These are phyloP conservation scores for Chrysodeixis includens DNA, from an alignment of 2,888 invertebrate species.

Conservation along the genomic window DNA sequence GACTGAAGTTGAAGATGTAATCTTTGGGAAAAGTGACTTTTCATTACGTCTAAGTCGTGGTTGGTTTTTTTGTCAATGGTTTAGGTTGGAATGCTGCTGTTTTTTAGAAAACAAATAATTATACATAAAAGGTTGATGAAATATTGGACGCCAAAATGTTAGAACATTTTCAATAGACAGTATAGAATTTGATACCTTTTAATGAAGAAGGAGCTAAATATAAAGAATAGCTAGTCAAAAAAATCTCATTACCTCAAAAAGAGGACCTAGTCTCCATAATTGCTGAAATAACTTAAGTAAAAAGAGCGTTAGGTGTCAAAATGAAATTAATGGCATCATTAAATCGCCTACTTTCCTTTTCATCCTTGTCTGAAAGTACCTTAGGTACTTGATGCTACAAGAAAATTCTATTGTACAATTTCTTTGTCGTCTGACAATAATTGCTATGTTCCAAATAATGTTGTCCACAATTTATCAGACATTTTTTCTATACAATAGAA, in stretches of 20 bases:
- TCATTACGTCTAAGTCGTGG: not conserved
- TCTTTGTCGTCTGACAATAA: conserved; percentile 6
- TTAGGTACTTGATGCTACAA: not conserved
- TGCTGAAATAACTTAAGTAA: conserved; percentile 11
- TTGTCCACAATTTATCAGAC: not conserved
- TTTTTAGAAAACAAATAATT: too few relatives aligned
- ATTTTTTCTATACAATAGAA: not conserved
- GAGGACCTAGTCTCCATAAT: not conserved
- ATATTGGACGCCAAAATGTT: too few relatives aligned
- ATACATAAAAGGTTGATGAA: too few relatives aligned
- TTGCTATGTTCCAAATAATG: conserved; percentile 10
- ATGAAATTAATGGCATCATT: conserved; percentile 26
- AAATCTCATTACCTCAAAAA: not conserved
- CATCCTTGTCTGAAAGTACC: not conserved
- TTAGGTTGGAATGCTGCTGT: too few relatives aligned
- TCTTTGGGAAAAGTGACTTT: conserved; percentile 11
- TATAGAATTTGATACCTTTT: too few relatives aligned
- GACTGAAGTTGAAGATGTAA: conserved; percentile 2
- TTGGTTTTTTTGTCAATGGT: not conserved
- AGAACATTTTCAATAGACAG: too few relatives aligned
- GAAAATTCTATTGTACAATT: not conserved
- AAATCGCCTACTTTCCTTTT: conserved; percentile 19
- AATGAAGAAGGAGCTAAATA: too few relatives aligned
- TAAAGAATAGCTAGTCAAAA: not conserved
- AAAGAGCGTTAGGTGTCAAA: conserved; percentile 12